Base-by-base conservation (phyloP, 2,797 vertebrate species). In the Microctenopoma steveboyesi region DNA sequence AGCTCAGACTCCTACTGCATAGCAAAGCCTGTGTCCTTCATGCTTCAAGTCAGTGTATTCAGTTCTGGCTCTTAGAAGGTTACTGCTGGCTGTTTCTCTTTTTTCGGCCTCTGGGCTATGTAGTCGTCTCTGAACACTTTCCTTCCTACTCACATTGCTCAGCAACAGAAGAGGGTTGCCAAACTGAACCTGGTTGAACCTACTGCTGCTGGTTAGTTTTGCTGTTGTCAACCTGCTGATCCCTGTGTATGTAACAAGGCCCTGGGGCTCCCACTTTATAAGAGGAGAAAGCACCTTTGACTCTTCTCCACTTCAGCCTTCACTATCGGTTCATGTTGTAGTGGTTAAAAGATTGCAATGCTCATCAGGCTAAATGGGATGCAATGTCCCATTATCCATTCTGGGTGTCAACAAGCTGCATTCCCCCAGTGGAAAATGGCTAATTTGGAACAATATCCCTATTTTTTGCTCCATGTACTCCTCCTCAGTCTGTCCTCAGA, bases 401-500 rank as follows among this genome's bases (percentile, higher is more conserved):
- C 74, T 71, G 25, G 8, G 68, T 83, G 77, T 82, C 78, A 77
- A 63, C 65, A 72, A 69, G 65, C 73, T 64, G 69, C 76, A 71
- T 60, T 69, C 83, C 83, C 79, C 62, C 81, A 62, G 0, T 75
- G 84, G 88, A 89, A 89, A 86, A 71, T 72, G 66, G 76, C 79
- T 69, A 15, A 64, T 71, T 81, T 47, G 45, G 77, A 88, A 90
- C 89, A 91, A 86, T 89, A 84, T 74, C 63, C 56, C 81, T 65
- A 58, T 86, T 86, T 82, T 81, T 54, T 72, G 43, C 22, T 52
- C 11, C 54, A 39, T 16, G 30, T 72, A 51, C 76, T 78, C 75
- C 83, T 81, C 76, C 71, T 73, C 76, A 0, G 2, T 58, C 39
- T 82, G 86, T 83, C 87, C 84, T 84, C 80, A 45, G 61, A 83